Conservation (phyloP, 2,797 vertebrate genomes). For the Propithecus perrieri region DNA sequence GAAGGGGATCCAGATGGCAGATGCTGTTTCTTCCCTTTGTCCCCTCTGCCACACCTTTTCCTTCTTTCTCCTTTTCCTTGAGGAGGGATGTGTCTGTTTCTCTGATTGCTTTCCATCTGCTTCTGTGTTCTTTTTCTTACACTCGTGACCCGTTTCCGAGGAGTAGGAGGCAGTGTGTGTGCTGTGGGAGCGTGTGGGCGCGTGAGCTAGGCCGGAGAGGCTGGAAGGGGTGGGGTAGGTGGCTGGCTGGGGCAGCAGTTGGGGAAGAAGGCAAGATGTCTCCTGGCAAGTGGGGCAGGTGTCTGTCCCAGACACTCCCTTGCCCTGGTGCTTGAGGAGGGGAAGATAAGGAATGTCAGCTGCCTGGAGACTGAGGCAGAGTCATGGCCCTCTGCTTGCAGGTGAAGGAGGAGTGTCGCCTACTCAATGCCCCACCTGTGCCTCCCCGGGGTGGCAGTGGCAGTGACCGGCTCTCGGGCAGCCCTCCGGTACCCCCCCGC, state of each 20-base stretch:
- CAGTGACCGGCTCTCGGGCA: conserved; percentile 83
- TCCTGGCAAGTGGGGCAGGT: neutral
- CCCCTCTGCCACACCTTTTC: neutral
- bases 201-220: neutral
- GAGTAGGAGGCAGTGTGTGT: neutral
- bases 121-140: neutral
- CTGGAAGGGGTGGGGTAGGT: neutral
- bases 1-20: neutral
- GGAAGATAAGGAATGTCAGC: neutral
- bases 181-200: neutral
- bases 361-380: fast-evolving
- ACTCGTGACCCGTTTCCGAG: neutral
- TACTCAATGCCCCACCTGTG: conserved; percentile 95
- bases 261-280: neutral
- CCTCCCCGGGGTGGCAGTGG: conserved; percentile 91
- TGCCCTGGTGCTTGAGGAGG: neutral
- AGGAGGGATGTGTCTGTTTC: neutral
- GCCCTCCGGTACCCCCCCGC: conserved; percentile 91
- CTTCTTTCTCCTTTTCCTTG: neutral
- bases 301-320: neutral
- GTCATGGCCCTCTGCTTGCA: conserved; percentile 70
- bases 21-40: neutral
- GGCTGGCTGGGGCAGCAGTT: neutral
- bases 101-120: neutral
- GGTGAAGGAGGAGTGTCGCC: conserved; percentile 98